A percentile compares a stretch with the other conserved stretches of the same genome.
phyloP scores from a whole-genome alignment of 2,113 vertebrate genomes.

The Phocoena sinus region DNA sequence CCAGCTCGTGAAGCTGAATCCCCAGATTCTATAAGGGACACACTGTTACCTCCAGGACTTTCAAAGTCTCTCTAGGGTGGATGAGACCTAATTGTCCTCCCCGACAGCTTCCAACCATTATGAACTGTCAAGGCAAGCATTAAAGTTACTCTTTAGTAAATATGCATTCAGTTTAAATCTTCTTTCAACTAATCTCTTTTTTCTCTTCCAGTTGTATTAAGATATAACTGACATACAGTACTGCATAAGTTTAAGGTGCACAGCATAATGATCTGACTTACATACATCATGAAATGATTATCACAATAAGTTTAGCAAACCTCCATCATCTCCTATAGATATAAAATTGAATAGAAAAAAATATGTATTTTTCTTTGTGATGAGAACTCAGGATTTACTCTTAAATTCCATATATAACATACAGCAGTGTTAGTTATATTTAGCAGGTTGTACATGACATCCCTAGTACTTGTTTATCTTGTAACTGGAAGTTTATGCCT shows the following conservation, averaged over 20 bases:
- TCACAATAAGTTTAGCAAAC: too few relatives aligned
- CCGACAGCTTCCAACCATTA: background rate
- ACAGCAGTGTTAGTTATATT: too few relatives aligned
- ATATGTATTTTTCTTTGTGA: too few relatives aligned
- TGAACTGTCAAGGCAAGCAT: background rate
- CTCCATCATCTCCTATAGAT: too few relatives aligned
- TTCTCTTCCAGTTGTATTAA: background rate
- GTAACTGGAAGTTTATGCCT: background rate
- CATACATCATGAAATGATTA: background rate
- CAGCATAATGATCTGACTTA: background rate
- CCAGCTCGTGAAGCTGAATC: background rate
- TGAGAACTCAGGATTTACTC: too few relatives aligned
- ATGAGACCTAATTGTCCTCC: background rate
- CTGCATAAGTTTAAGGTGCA: background rate
- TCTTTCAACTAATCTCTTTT: background rate
- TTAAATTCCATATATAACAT: too few relatives aligned
- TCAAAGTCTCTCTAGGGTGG: background rate
- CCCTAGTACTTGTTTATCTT: too few relatives aligned
- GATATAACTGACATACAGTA: background rate
- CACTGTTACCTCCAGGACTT: background rate
- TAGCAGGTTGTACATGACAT: too few relatives aligned
- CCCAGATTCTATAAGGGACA: background rate
- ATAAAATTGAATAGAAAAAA: too few relatives aligned
- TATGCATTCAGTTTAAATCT: background rate
- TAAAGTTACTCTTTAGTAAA: background rate